A percentile compares a stretch with the other conserved stretches of the same genome.
These are phyloP conservation scores for Apistogramma diplotaenia DNA, from an alignment of 2,113 vertebrate genomes.

Conservation along the genomic window DNA sequence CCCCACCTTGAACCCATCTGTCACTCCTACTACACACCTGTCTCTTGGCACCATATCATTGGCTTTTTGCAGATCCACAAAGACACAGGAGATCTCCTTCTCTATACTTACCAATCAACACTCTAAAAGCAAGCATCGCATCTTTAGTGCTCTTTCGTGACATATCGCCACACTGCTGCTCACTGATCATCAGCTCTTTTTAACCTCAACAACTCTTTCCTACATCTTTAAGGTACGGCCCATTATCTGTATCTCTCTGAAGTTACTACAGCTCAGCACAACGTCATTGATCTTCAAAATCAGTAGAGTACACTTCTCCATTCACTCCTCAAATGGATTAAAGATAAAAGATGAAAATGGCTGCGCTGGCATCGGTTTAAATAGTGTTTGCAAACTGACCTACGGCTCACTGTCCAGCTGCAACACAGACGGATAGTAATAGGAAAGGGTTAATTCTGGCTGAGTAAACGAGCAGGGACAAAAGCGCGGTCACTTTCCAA, in stretches of 20 bases:
- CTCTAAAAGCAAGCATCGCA: neutral
- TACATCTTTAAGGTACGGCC: neutral
- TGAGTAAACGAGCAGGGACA: slow-evolving; percentile 54
- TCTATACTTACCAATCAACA: neutral
- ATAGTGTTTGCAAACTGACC: neutral
- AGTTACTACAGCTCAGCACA: neutral
- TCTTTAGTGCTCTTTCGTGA: neutral
- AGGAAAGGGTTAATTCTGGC: slow-evolving; percentile 71
- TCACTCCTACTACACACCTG: no score
- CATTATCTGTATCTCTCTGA: neutral
- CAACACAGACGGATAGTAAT: slow-evolving; percentile 9
- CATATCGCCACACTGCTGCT: neutral
- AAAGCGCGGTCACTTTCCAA: slow-evolving; percentile 76
- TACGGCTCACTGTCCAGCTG: neutral
- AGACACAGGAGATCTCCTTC: no score
- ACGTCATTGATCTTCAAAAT: neutral
- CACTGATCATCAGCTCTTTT: neutral
- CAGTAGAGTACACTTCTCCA: neutral
- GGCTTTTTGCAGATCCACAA: no score
- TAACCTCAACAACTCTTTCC: neutral
- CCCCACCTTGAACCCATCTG: no score
- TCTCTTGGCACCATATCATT: no score
- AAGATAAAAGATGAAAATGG: neutral
- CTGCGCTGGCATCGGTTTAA: neutral
- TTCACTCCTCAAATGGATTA: neutral